Percentiles rank a stretch among this genome's conserved stretches.
These are phyloP conservation scores for Mycogona germanica DNA, from an alignment of 2,888 invertebrate genomes.

Conservation along the genomic window DNA sequence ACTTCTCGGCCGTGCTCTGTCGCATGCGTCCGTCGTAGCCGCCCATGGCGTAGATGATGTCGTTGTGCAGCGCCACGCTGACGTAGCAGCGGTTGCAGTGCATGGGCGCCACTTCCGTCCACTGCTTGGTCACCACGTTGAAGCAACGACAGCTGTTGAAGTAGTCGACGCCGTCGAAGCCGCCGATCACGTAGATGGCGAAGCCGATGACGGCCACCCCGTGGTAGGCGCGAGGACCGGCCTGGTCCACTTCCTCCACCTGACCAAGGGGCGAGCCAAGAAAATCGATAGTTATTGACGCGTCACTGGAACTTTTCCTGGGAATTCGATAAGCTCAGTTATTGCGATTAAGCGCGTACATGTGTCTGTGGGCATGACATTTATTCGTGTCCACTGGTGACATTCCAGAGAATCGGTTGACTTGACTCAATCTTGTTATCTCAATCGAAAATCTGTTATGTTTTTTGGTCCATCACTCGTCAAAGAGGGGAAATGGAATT, in stretches of 20 bases:
- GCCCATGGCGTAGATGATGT: conserved; percentile 3
- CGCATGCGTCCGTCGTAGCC: conserved; percentile 8
- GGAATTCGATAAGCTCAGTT: too few species aligned
- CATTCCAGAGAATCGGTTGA: too few species aligned
- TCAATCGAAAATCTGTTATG: too few species aligned
- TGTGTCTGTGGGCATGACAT: too few species aligned
- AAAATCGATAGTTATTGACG: too few species aligned
- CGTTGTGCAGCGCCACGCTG: conserved; percentile 1
- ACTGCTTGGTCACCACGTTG: conserved; percentile 66
- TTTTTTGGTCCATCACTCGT: too few species aligned
- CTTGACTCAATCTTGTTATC: too few species aligned
- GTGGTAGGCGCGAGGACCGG: conserved; percentile 37
- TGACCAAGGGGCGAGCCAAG: background rate
- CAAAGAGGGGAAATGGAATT: too few species aligned
- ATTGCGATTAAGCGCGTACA: too few species aligned
- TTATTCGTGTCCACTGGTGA: too few species aligned
- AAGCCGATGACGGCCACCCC: background rate
- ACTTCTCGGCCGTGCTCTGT: background rate
- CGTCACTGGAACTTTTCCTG: too few species aligned
- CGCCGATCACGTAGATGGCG: conserved; percentile 6
- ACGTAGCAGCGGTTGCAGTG: conserved; percentile 45
- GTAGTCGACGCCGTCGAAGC: conserved; percentile 37
- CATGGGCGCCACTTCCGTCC: conserved; percentile 82
- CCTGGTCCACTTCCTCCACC: conserved; percentile 48
- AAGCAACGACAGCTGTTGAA: conserved; percentile 80